These are phyloP conservation scores for Zosterops lateralis DNA, from an alignment of 2,113 vertebrate species.

Conservation along the genomic window DNA sequence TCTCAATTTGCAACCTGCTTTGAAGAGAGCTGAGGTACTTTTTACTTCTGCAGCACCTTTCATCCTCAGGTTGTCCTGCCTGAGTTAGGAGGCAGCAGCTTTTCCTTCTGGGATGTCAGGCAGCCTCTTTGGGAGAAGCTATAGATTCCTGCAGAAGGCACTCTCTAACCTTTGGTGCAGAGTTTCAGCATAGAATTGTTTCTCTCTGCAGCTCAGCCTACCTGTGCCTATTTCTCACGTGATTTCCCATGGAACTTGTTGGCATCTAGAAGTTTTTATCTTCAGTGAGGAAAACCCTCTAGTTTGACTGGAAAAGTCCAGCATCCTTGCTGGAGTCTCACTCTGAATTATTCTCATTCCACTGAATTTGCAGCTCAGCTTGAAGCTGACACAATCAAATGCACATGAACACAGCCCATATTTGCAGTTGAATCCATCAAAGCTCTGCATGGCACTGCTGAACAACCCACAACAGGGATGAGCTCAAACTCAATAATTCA, in stretches of 20 bases:
- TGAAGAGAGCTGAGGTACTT: background rate
- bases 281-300: background rate
- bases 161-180: background rate
- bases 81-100: accelerated
- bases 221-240: background rate
- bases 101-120: background rate
- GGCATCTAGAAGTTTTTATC: background rate
- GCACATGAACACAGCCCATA: background rate
- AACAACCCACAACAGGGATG: background rate
- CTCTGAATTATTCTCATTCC: background rate
- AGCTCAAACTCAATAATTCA: background rate
- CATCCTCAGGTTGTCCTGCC: background rate
- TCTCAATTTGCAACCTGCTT: background rate
- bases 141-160: background rate
- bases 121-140: background rate
- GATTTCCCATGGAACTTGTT: background rate
- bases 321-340: background rate
- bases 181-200: background rate
- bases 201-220: background rate
- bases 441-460: background rate
- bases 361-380: background rate
- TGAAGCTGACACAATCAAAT: background rate
- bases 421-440: background rate
- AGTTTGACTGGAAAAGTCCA: background rate
- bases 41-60: background rate